Conservation (phyloP, 2,113 vertebrate genomes). For the Calonectris borealis region DNA sequence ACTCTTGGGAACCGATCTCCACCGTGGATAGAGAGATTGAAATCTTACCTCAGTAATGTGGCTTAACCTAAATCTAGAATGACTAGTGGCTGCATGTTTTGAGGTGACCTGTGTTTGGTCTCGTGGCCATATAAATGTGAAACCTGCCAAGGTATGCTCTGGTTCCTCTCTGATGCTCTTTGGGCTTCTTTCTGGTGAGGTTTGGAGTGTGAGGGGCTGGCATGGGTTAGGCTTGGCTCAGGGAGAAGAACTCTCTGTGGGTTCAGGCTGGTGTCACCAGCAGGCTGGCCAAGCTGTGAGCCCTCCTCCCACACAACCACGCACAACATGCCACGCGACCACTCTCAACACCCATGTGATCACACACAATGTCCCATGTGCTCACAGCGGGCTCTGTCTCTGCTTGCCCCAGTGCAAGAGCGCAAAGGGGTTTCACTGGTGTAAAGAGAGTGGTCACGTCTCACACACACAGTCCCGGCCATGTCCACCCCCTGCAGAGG, state of each 20-base stretch:
- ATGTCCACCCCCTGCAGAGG: fast-evolving
- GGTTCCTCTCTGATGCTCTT: neutral
- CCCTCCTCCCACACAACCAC: fast-evolving
- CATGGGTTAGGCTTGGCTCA: neutral
- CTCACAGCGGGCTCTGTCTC: neutral
- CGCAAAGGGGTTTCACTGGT: neutral
- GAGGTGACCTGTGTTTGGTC: neutral
- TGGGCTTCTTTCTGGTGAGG: neutral
- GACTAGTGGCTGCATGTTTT: neutral
- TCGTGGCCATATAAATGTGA: neutral
- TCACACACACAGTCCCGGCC: neutral
- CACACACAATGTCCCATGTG: fast-evolving
- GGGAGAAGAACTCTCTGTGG: neutral
- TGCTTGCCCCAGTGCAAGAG: neutral
- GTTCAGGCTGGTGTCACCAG: neutral
- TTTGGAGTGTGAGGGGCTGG: neutral
- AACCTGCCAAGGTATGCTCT: neutral
- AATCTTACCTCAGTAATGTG: neutral
- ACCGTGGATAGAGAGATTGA: neutral
- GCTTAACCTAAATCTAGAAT: neutral
- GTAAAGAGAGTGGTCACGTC: neutral
- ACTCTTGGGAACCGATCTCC: neutral
- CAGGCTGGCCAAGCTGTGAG: neutral
- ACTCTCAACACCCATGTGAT: fast-evolving
- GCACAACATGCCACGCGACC: fast-evolving